Base-by-base conservation (phyloP, 2,888 invertebrate genomes). In the Meliscaeva auricollis region DNA sequence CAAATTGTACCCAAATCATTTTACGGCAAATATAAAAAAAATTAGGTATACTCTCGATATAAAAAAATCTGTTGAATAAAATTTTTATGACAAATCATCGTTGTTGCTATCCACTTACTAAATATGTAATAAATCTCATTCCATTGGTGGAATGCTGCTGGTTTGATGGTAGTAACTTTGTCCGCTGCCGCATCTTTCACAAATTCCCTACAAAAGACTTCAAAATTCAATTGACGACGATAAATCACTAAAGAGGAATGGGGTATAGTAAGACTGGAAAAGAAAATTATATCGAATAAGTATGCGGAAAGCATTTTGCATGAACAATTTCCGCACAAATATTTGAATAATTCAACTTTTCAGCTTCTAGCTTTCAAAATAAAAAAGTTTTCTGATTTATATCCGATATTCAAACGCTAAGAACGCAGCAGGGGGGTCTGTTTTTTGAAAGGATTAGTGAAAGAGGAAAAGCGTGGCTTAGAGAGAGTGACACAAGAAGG, bases 321-420 rank as follows among this genome's bases (percentile, higher is more conserved):
- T 26, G 50, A 79, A 60, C 79, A 60, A 79, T 68, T 79, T 68
- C 79, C 68, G 50, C 66, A 74, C 50, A 79, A 68, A 74, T 79
- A 74, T 74, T 79, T 79, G 74, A 79, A 74, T 79, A 60, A 68
- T 66, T 79, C 38, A 15, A 32, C 66, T 68, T 60, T 79, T 73
- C 56, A 77, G 69, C 60, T 60, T 44, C 44, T 38, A 64, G 70
- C 41, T 30, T 74, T 38, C 8, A 26, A 32, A 38, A 73, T 72
- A 60, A 38, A 58, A 58, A 58, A 44, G 50, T 52, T 77, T 74
- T 60, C 50, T 74, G 74, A 79, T 60, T 68, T 79, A 68, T 68
- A 50, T 74, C 50, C 46, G 52, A 64, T 56, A 72, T 41, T 72
- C 35, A 54, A 44, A 26, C n/a, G 32, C 11, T 54, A 54, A 15